These are phyloP conservation scores for Drosophila sulfurigaster DNA, from an alignment of 1,140 invertebrate species.

Conservation along the genomic window DNA sequence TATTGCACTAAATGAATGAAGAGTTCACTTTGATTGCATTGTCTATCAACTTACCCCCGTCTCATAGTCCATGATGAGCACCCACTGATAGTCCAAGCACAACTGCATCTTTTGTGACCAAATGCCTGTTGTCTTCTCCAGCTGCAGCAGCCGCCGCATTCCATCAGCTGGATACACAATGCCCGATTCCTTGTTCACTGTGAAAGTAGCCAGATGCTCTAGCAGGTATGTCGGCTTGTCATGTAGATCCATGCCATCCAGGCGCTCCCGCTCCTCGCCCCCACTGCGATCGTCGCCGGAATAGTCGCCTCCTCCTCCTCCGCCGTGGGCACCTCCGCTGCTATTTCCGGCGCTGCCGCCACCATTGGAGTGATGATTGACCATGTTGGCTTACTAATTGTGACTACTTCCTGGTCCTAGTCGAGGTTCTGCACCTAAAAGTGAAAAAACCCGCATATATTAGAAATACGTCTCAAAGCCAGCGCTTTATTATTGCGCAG, in stretches of 20 bases:
- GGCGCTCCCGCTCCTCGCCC: constrained; percentile 75
- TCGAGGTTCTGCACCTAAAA: constrained; percentile 20
- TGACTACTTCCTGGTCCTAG: constrained; percentile 20
- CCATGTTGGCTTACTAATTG: constrained; percentile 47
- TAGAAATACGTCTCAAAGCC: constrained; percentile 18
- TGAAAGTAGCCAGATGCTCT: constrained; percentile 99
- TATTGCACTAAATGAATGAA: not conserved
- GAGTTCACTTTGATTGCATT: not conserved
- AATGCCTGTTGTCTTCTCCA: constrained; percentile 97
- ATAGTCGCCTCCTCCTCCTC: constrained; percentile 71
- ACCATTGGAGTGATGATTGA: constrained; percentile 75
- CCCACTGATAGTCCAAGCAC: constrained; percentile 93
- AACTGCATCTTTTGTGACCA: constrained; percentile 99
- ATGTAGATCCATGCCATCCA: constrained; percentile 74
- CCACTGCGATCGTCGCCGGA: constrained; percentile 82
- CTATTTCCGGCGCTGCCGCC: constrained; percentile 73
- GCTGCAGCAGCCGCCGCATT: constrained; percentile 96
- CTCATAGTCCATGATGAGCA: constrained; percentile 98
- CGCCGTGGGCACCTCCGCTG: constrained; percentile 67
- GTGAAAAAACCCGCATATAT: constrained; percentile 32
- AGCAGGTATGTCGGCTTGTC: constrained; percentile 93
- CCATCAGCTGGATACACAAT: constrained; percentile 96
- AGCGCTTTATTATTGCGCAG: constrained; percentile 63
- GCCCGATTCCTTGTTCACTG: constrained; percentile 94
- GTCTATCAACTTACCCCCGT: constrained; percentile 91